These are phyloP conservation scores for Catocala sponsa DNA, from an alignment of 2,888 invertebrate genomes.

Conservation along the genomic window DNA sequence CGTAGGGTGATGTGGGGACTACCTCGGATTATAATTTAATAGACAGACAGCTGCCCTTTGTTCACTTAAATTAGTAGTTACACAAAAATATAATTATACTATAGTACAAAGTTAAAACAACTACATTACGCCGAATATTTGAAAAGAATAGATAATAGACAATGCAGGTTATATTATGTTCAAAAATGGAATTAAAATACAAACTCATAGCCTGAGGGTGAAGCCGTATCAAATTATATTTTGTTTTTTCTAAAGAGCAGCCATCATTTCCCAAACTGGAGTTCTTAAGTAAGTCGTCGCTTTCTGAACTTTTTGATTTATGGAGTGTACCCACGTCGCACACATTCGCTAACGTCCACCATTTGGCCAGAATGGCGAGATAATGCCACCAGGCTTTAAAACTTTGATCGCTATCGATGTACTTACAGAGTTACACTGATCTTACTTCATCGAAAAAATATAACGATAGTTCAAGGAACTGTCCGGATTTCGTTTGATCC, in stretches of 20 bases:
- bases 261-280: constrained; percentile 55
- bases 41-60: constrained; percentile 25
- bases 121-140: constrained; percentile 11
- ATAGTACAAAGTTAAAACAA: constrained; percentile 4
- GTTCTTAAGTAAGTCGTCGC: constrained; percentile 61
- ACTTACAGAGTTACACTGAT: constrained; percentile 28
- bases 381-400: constrained; percentile 57
- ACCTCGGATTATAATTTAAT: constrained; percentile 42
- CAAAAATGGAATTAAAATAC: constrained; percentile 36
- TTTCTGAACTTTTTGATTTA: constrained; percentile 73
- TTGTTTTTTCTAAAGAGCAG: constrained; percentile 58
- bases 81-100: neutral
- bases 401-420: constrained; percentile 52
- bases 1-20: constrained; percentile 31
- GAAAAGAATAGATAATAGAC: constrained; percentile 13
- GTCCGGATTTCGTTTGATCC: neutral
- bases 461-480: constrained; percentile 2
- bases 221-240: constrained; percentile 26
- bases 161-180: constrained; percentile 17
- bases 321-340: constrained; percentile 53
- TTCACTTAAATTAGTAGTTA: constrained; percentile 14
- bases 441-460: constrained; percentile 24
- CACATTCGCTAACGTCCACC: constrained; percentile 62
- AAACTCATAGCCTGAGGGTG: constrained; percentile 34
- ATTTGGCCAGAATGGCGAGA: constrained; percentile 64